These are phyloP conservation scores for Candoia aspera DNA, from an alignment of 2,113 vertebrate species.

Conservation along the genomic window DNA sequence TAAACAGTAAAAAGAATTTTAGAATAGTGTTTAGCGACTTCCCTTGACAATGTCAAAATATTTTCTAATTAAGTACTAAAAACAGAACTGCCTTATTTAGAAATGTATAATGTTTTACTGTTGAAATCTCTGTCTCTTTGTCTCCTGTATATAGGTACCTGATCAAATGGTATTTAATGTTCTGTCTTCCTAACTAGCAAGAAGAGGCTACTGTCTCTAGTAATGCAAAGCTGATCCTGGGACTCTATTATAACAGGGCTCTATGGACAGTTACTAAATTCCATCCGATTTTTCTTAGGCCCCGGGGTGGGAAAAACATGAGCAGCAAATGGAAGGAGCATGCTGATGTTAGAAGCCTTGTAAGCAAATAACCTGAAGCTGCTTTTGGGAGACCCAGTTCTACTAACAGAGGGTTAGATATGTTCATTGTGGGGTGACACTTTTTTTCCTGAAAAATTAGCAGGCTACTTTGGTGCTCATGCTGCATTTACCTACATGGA, in stretches of 20 bases:
- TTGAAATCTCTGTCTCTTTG: constrained; percentile 13
- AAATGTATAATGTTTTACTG: constrained; percentile 3
- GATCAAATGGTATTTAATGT: neutral
- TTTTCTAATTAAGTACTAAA: constrained; percentile 30
- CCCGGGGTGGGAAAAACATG: neutral
- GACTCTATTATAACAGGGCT: neutral
- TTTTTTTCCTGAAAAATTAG: constrained; percentile 1
- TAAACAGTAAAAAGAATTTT: constrained; percentile 24
- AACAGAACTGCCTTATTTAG: constrained; percentile 26
- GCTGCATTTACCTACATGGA: neutral
- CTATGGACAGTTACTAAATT: neutral
- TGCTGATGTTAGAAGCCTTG: neutral
- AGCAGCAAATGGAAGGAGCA: neutral
- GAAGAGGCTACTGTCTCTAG: neutral
- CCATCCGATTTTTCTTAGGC: neutral
- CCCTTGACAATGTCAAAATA: constrained; percentile 25
- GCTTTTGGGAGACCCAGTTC: neutral
- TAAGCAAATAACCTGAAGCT: neutral
- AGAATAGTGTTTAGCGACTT: constrained; percentile 22
- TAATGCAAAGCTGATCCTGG: neutral
- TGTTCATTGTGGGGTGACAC: neutral
- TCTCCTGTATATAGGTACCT: neutral
- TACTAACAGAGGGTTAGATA: neutral
- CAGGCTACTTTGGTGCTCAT: neutral
- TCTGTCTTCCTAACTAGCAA: neutral